A percentile compares a stretch with the other conserved stretches of the same genome.
phyloP scores from a whole-genome alignment of 2,888 invertebrate genomes.

The Nesidiocoris tenuis region DNA sequence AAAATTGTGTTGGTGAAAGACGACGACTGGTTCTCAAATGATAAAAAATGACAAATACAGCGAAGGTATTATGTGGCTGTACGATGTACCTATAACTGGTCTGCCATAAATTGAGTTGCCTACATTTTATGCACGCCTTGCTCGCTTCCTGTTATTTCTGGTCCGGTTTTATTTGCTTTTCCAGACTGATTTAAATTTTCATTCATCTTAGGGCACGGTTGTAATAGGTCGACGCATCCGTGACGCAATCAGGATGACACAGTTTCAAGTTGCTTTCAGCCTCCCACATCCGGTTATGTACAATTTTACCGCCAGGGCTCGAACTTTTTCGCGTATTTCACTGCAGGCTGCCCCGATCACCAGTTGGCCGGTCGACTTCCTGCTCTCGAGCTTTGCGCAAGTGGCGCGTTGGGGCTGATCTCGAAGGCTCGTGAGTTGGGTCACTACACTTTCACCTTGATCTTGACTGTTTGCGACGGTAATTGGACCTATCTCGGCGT shows the following conservation, averaged over 20 bases:
- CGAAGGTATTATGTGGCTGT: no score
- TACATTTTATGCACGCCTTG: no score
- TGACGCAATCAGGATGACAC: background rate
- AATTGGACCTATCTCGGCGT: background rate
- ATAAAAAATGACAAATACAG: background rate
- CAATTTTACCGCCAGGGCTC: background rate
- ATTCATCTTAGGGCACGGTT: background rate
- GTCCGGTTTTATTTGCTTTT: no score
- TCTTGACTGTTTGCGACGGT: background rate
- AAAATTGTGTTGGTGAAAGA: background rate
- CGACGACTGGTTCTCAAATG: background rate
- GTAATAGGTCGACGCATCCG: background rate
- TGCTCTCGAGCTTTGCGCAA: background rate
- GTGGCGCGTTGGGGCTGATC: background rate
- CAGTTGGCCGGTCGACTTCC: constrained; percentile 1
- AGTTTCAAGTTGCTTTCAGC: background rate
- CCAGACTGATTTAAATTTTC: background rate
- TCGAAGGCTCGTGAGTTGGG: constrained; percentile 13
- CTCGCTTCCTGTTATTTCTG: no score
- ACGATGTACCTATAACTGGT: no score
- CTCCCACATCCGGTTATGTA: constrained; percentile 3
- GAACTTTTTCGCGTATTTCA: background rate
- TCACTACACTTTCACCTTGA: constrained; percentile 40
- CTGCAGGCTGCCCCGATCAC: background rate
- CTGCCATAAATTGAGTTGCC: no score